Evolutionary conservation across 1,140 invertebrate species (phyloP), one percentile per base, ranked within the genome.

Genomic region (Musca domestica): DNA sequence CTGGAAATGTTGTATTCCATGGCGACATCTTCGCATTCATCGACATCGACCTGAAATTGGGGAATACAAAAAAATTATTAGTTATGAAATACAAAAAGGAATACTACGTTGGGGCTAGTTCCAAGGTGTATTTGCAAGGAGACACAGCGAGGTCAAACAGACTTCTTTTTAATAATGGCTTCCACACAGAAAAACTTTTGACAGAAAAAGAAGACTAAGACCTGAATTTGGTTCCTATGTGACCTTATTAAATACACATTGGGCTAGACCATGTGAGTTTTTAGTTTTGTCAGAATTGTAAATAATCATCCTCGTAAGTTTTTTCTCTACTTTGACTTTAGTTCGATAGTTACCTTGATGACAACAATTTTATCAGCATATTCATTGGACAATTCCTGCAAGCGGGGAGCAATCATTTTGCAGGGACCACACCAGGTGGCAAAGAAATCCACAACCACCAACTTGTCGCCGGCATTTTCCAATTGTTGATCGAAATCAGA

Each of bases 381-480:
- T 71, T 87, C 84, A 2, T 75, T 80, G 19, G 88, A 83, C 22
- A 91, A 78, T 75, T 89, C 89, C 69, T 90, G 88, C 51, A 93
- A 79, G 74, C 88, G 90, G 6, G 96, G 96, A 6, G 89, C 88
- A 82, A 98, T 98, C 83, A 90, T 87, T 82, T 93, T 95, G 86
- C 96, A 99, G 12, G 96, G 96, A 0, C 95, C 95, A 83, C 92
- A 94, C 93, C 92, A 95, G 64, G 87, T 75, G 71, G 80, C 80
- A 82, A 88, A 90, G 82, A 95, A 94, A 78, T 98, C 95, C 66
- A 98, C 89, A 22, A 98, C 89, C 23, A 98, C 91, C 73, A 98
- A 83, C 75, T 92, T 93, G 17, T 87, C 84, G 15, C 92, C 93
- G 47, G 94, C 93, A 70, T 89, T 89, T 0, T 83, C 80, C 58